phyloP scores from a whole-genome alignment of 2,888 invertebrate genomes.

The Liodrosophila aerea region DNA sequence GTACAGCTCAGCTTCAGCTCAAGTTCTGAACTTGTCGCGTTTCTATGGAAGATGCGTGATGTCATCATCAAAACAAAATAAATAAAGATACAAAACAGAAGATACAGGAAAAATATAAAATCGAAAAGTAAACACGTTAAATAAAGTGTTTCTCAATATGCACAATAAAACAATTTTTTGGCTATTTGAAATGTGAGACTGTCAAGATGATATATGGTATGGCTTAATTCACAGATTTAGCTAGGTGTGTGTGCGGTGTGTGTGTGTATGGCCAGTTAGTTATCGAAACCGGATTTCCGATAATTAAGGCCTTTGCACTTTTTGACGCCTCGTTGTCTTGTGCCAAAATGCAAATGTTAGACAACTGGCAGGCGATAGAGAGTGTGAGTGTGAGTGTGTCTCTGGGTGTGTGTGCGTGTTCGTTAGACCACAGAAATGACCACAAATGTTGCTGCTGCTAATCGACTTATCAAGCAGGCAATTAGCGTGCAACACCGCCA shows the following conservation, averaged over 20 bases:
- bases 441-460: conserved; percentile 22
- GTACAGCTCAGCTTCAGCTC: conserved; percentile 30
- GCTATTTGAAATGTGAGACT: conserved; percentile 33
- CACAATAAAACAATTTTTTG: conserved; percentile 38
- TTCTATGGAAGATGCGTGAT: conserved; percentile 60
- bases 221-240: too few species aligned
- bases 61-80: conserved; percentile 46
- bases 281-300: conserved; percentile 66
- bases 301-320: conserved; percentile 51
- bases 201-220: background rate
- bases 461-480: conserved; percentile 33
- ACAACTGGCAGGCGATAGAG: background rate
- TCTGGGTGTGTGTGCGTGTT: too few species aligned
- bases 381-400: too few species aligned
- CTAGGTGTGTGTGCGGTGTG: background rate
- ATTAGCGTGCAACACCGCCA: conserved; percentile 34
- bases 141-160: conserved; percentile 42
- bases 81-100: background rate
- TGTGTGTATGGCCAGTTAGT: conserved; percentile 10
- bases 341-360: conserved; percentile 47
- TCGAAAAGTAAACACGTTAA: conserved; percentile 37
- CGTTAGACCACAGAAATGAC: conserved; percentile 15
- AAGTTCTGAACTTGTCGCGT: conserved; percentile 33
- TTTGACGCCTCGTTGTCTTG: conserved; percentile 56
- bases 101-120: conserved; percentile 6